These are phyloP conservation scores for Andrena trimmerana DNA, from an alignment of 2,888 invertebrate genomes.

Conservation along the genomic window DNA sequence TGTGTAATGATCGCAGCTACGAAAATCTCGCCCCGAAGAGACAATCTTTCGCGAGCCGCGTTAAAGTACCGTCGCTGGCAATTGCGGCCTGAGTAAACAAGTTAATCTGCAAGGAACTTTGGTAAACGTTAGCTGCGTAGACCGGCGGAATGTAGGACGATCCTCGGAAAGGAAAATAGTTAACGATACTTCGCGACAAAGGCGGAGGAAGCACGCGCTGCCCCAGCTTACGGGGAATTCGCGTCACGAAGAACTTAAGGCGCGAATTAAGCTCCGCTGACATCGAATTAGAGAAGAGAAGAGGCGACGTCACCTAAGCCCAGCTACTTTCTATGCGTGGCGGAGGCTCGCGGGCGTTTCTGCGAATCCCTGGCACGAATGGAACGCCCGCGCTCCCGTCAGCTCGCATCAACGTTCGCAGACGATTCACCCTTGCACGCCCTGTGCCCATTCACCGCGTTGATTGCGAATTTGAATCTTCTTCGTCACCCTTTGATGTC, in stretches of 20 bases:
- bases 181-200: slow-evolving; percentile 12
- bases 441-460: slow-evolving; percentile 52
- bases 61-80: no score
- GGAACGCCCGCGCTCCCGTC: slow-evolving; percentile 33
- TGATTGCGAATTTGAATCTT: slow-evolving; percentile 71
- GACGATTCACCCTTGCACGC: slow-evolving; percentile 33
- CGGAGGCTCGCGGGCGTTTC: slow-evolving; percentile 50
- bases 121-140: no score
- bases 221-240: slow-evolving; percentile 17
- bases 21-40: no score
- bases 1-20: no score
- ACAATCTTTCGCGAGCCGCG: no score
- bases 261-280: slow-evolving; percentile 42
- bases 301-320: slow-evolving; percentile 52
- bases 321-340: slow-evolving; percentile 57
- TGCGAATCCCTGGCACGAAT: slow-evolving; percentile 42
- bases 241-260: slow-evolving; percentile 41
- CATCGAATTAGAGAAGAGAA: slow-evolving; percentile 48
- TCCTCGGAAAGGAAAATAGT: background rate
- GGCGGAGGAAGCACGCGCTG: background rate
- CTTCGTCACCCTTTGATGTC: slow-evolving; percentile 60
- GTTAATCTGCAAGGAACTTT: no score
- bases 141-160: no score
- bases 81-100: no score
- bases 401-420: slow-evolving; percentile 50